Base-by-base conservation (phyloP, 2,888 invertebrate species). In the Hydroisotoma schaefferi region DNA sequence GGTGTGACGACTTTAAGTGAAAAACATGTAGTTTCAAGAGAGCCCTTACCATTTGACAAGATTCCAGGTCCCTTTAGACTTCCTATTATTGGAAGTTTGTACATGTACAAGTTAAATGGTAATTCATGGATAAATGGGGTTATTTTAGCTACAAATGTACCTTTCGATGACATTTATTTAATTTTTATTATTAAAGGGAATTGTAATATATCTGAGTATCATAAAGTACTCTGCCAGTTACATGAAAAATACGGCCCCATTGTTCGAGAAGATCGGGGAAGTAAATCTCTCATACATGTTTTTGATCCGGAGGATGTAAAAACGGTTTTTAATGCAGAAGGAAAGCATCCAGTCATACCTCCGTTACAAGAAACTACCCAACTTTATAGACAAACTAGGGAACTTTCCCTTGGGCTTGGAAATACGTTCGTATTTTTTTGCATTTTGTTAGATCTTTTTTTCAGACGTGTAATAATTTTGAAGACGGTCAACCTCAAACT, bases 291-390 rank as follows among this genome's bases (percentile, higher is more conserved):
- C 2, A 77, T 82, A 2, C 81, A 81, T 71, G 72, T 81, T 15
- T 81, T 81, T 73, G 78, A 81, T 67, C 81, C 81, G 0, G 79
- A 79, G 29, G 79, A 80, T 70, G 77, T 80, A 5, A 75, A 76
- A 60, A 74, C 73, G 2, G 76, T 81, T 12, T 80, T 79, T 65
- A 75, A 75, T 59, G 73, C 75, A 44, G 81, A 81, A 68, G 81
- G 79, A n/a, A 79, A 78, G 64, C 76, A 71, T 37, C 82, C 82
- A 1, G 71, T 76, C 65, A 77, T 81, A 15, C 76, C 77, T 4
- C 82, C 82, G 1, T 74, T 82, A 2, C 77, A 80, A 68, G 80
- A 80, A 66, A 79, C 80, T 0, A 76, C 78, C 2, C 76, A 79
- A 71, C 63, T 77, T 26, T 82, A 81, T 68, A 72, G 81, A 47